Evolutionary conservation across 2,113 vertebrate genomes (phyloP).

Genomic region (Tympanuchus pallidicinctus): DNA sequence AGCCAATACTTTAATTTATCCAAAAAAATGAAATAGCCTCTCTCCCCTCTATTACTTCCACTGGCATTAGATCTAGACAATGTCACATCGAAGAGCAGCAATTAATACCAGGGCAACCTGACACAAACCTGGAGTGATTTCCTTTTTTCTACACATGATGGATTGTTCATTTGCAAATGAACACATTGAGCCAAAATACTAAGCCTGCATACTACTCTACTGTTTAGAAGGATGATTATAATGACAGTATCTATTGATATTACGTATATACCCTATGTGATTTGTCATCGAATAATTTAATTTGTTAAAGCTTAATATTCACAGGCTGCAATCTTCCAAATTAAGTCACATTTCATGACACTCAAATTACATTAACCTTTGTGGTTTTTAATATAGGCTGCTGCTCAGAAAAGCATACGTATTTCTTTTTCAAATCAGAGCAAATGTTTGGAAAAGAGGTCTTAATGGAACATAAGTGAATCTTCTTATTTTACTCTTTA

Average conservation of each 20-base stretch:
- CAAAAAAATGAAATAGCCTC: slow-evolving; percentile 20
- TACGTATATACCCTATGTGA: slow-evolving; percentile 20
- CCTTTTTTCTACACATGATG: slow-evolving; percentile 22
- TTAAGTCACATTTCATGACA: slow-evolving; percentile 69
- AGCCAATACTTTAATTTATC: slow-evolving; percentile 10
- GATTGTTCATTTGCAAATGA: slow-evolving; percentile 70
- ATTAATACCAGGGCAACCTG: slow-evolving; percentile 13
- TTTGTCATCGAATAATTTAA: slow-evolving; percentile 63
- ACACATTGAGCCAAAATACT: slow-evolving; percentile 55
- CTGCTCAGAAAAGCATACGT: slow-evolving; percentile 16
- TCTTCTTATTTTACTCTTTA: not conserved
- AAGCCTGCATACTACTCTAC: not conserved
- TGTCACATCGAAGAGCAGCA: slow-evolving; percentile 28
- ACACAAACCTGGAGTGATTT: slow-evolving; percentile 42
- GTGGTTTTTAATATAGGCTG: slow-evolving; percentile 43
- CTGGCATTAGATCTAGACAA: not conserved
- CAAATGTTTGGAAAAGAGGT: slow-evolving; percentile 16
- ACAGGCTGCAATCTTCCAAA: slow-evolving; percentile 39
- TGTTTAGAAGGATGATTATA: slow-evolving; percentile 25
- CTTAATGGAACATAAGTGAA: not conserved
- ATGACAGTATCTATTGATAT: slow-evolving; percentile 36
- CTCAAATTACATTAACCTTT: slow-evolving; percentile 62
- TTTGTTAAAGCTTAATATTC: slow-evolving; percentile 64
- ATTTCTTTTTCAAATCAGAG: not conserved
- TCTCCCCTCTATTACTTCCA: not conserved